Conservation (phyloP, 2,113 vertebrate species). For the Panthera leo region DNA sequence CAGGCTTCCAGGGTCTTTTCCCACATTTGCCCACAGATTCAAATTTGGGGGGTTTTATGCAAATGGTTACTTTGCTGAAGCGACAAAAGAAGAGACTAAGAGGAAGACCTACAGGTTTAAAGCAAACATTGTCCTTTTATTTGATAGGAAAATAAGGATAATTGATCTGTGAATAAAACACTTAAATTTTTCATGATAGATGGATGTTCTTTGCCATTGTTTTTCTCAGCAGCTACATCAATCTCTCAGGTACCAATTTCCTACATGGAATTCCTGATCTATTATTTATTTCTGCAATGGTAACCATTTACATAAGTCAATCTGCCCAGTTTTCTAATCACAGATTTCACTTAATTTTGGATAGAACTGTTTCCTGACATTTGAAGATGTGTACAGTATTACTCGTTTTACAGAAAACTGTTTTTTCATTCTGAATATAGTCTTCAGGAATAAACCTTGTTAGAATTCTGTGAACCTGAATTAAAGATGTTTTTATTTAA, state of each 20-base stretch:
- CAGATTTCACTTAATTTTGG: not conserved
- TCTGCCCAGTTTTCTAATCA: not conserved
- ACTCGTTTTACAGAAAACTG: not conserved
- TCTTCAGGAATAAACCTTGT: not conserved
- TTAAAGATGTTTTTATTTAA: constrained; percentile 29
- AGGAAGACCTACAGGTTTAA: not conserved
- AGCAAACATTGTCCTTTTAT: not conserved
- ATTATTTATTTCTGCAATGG: not conserved
- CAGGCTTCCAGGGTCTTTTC: not conserved
- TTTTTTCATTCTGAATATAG: constrained; percentile 11
- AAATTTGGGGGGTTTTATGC: not conserved
- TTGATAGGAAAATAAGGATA: constrained; percentile 3
- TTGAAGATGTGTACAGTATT: not conserved
- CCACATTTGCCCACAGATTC: not conserved
- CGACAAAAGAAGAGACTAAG: not conserved
- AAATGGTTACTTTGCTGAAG: not conserved
- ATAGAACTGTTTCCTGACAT: not conserved
- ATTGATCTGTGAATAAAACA: not conserved
- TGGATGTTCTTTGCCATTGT: not conserved
- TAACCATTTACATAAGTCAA: not conserved
- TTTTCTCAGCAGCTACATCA: not conserved
- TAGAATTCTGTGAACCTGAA: not conserved
- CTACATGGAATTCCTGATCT: not conserved
- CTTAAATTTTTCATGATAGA: not conserved
- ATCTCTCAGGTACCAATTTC: not conserved